Conservation (phyloP, 2,888 invertebrate genomes). For the Ophraella communa region DNA sequence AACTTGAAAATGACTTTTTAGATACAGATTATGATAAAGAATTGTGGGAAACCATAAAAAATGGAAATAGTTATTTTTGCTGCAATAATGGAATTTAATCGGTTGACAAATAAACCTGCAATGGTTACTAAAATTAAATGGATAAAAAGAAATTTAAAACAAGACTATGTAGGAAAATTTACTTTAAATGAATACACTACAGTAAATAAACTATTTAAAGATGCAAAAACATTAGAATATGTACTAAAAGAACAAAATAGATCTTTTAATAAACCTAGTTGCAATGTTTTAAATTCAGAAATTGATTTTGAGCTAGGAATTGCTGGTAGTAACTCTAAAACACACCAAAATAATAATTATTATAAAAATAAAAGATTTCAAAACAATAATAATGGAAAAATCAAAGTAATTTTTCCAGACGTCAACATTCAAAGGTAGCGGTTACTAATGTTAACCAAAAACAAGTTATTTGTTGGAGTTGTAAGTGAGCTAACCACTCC, state of each 20-base stretch:
- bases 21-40: conserved; percentile 22
- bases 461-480: conserved; percentile 10
- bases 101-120: background rate
- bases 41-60: conserved; percentile 11
- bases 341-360: background rate
- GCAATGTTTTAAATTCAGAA: background rate
- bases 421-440: background rate
- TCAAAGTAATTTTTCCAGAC: background rate
- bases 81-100: conserved; percentile 16
- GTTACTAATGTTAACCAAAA: background rate
- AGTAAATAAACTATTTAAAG: background rate
- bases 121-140: conserved; percentile 13
- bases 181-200: conserved; percentile 3
- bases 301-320: background rate
- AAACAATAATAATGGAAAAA: background rate
- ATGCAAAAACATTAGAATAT: conserved; percentile 1
- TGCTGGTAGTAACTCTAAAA: background rate
- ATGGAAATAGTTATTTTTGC: conserved; percentile 16
- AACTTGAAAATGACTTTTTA: conserved; percentile 14
- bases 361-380: background rate
- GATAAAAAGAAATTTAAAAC: conserved; percentile 12
- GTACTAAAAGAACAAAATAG: background rate
- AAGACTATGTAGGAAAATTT: background rate
- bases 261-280: background rate
- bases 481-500: background rate